Evolutionary conservation across 2,888 invertebrate genomes (phyloP), one percentile per base, ranked within the genome.

Genomic region (Terebella lapidaria): DNA sequence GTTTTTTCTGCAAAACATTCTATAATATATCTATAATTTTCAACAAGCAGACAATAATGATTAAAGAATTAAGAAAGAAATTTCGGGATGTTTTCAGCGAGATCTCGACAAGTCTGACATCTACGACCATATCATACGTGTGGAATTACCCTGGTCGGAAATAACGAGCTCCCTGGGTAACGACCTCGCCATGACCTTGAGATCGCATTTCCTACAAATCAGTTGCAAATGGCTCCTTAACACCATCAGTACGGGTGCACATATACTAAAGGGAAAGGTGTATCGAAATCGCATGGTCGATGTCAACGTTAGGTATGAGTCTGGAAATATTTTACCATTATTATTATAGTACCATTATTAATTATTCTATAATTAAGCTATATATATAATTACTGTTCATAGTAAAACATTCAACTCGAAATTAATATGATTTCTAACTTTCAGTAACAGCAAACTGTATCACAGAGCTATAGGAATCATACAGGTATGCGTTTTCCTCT

Each of bases 211-310:
- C 15, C 42, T 57, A 29, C 75, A 77, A 60, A 68, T 75, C 18
- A 70, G 73, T 1, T 61, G 68, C 18, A 79, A 79, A 62, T 74
- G 73, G 73, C 61, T 72, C 5, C 66, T 73, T 20, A 79, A 79
- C 57, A 66, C 72, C 3, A 56, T 77, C 5, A 71, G 73, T 26
- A 79, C 78, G 0, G 76, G 75, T 2, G 76, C 78, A 3, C 76
- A 78, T 65, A 65, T 79, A 28, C 53, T 74, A 10, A 72, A 71
- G 30, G 78, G 77, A 26, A 78, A 78, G 66, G 74, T 77, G 29
- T 77, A 68, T 60, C 59, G 70, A 35, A 79, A 79, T 63, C 67
- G 70, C 35, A 79, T 79, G 79, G 69, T 79, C 3, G 78, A 78
- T 58, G 68, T 79, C 22, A 72, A 70, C 67, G 74, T 76, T 56